Percentiles rank a stretch among this genome's conserved stretches.
Evolutionary conservation across 2,113 vertebrate species (phyloP).

Genomic region (Elgaria multicarinata): DNA sequence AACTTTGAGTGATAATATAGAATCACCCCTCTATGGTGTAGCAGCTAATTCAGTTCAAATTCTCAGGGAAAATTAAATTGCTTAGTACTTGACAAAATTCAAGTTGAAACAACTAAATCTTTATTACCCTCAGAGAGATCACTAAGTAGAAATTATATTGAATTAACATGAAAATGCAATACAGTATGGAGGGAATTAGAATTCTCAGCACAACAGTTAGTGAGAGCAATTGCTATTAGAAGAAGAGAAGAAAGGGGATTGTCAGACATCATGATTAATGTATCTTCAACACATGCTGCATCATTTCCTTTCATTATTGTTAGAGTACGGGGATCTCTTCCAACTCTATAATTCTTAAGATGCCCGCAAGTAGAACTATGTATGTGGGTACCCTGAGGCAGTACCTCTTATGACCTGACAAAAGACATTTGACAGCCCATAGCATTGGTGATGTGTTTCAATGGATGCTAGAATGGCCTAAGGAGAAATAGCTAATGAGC

Average conservation of each 20-base stretch:
- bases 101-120: conserved; percentile 17
- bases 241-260: not conserved
- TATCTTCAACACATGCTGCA: not conserved
- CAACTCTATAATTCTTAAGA: not conserved
- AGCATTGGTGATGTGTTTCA: not conserved
- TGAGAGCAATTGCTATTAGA: not conserved
- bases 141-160: not conserved
- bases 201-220: not conserved
- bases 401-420: no score
- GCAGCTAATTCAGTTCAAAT: conserved; percentile 8
- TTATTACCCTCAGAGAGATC: conserved; percentile 32
- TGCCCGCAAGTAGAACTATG: not conserved
- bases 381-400: not conserved
- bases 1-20: not conserved
- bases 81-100: not conserved
- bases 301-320: not conserved
- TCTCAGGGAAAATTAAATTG: conserved; percentile 19
- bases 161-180: conserved; percentile 7
- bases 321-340: not conserved
- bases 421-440: no score
- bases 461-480: not conserved
- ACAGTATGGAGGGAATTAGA: not conserved
- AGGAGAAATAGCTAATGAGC: not conserved
- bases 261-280: not conserved
- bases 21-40: not conserved